These are phyloP conservation scores for Apaloderma vittatum DNA, from an alignment of 2,113 vertebrate species.

Conservation along the genomic window DNA sequence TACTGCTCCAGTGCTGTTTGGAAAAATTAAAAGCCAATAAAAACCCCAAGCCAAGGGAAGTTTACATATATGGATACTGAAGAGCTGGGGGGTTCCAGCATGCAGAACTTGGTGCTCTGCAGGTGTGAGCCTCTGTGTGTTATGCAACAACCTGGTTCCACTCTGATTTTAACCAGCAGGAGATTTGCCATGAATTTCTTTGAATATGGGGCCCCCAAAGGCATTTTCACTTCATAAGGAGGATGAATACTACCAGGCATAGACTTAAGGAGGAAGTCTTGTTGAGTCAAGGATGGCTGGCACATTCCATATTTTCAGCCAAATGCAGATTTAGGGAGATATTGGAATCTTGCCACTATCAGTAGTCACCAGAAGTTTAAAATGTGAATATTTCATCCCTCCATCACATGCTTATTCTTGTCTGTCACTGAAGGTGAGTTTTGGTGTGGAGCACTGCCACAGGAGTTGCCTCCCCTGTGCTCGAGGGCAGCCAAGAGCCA, in stretches of 20 bases:
- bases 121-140: not conserved
- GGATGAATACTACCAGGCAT: not conserved
- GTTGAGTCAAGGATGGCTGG: not conserved
- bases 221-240: not conserved
- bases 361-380: not conserved
- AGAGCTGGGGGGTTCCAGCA: not conserved
- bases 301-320: not conserved
- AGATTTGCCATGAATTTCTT: not conserved
- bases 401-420: rapidly evolving
- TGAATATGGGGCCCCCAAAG: not conserved
- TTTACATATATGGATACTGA: not conserved
- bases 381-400: not conserved
- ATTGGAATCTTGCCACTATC: not conserved
- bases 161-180: not conserved
- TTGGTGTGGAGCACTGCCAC: not conserved
- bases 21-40: not conserved
- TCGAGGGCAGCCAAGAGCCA: not conserved
- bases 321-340: not conserved
- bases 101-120: not conserved
- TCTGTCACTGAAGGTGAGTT: not conserved
- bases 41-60: not conserved
- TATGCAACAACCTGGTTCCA: not conserved
- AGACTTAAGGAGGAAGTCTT: not conserved
- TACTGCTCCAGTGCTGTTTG: not conserved
- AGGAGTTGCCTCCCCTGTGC: not conserved